Evolutionary conservation across 2,888 invertebrate species (phyloP), one percentile per base, ranked within the genome.

Genomic region (Bugula neritina): DNA sequence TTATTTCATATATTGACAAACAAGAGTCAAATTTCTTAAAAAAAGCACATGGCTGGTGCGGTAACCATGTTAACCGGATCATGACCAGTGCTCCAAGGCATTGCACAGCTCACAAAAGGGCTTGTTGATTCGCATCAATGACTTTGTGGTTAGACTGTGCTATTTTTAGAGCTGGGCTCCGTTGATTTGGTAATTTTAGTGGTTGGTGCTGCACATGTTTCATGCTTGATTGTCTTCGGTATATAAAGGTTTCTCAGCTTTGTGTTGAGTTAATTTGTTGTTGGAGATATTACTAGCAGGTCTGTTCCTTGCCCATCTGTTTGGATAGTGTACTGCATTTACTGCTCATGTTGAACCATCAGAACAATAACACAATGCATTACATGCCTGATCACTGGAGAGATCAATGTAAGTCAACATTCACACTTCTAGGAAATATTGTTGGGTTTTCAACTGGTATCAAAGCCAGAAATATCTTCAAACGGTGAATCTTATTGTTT

Each of bases 21-120:
- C 63, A 63, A 63, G 63, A 63, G 27, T 63, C 63, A 63, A 63
- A 63, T 63, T 63, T 63, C 63, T 63, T 63, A 29, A 25, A 63
- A 43, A 43, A n/a, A 57, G 31, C 63, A 63, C 63, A 63, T 63
- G 63, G 63, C 63, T 31, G 27, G 5, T 27, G 21, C 31, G 63
- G 63, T 63, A 63, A 63, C 31, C 13, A 3, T 31, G 13, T 63
- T 63, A 63, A 63, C 63, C 63, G 27, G 27, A 13, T 29, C 10
- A 63, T 34, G 63, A 63, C 63, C 63, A 63, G 10, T 25, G 10
- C 10, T 21, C 21, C 31, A 25, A 13, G 21, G 25, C 21, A 25
- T 10, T 63, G 31, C 17, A 25, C 17, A 3, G 31, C 31, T 31
- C 31, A 63, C 63, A 63, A 63, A 31, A 31, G 63, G 5, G 5